Conservation (phyloP, 2,113 vertebrate genomes). For the Bombycilla garrulus region DNA sequence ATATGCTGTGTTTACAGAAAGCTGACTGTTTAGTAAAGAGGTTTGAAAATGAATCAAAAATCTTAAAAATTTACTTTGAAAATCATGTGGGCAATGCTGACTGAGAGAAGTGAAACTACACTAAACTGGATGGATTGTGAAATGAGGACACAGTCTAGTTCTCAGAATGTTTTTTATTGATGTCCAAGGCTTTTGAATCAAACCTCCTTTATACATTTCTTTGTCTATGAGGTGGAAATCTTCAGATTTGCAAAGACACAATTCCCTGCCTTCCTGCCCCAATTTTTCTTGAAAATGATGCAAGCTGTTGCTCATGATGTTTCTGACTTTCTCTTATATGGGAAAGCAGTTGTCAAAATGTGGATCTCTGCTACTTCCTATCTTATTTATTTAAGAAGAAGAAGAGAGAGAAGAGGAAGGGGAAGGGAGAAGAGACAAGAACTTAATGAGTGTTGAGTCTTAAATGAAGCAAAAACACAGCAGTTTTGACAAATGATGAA, state of each 20-base stretch:
- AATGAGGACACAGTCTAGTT: neutral
- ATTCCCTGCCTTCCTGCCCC: fast-evolving
- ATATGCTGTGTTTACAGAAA: neutral
- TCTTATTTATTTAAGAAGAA: neutral
- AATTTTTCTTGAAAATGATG: neutral
- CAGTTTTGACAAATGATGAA: neutral
- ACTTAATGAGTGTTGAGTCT: neutral
- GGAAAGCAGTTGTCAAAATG: neutral
- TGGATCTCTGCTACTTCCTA: neutral
- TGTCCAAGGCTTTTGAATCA: neutral
- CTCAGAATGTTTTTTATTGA: neutral
- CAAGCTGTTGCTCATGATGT: neutral
- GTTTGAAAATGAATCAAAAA: neutral
- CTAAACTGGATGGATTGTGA: neutral
- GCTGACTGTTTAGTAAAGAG: neutral
- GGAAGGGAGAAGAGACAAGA: neutral
- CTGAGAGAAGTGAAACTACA: neutral
- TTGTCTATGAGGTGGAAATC: neutral
- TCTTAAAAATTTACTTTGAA: neutral
- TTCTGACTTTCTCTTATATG: neutral
- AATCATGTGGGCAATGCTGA: neutral
- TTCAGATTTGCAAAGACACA: neutral
- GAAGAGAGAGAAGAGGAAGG: neutral
- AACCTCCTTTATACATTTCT: neutral
- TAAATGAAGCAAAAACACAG: neutral